Evolutionary conservation across 2,888 invertebrate genomes (phyloP).

Genomic region (Philhelius pedissequus): DNA sequence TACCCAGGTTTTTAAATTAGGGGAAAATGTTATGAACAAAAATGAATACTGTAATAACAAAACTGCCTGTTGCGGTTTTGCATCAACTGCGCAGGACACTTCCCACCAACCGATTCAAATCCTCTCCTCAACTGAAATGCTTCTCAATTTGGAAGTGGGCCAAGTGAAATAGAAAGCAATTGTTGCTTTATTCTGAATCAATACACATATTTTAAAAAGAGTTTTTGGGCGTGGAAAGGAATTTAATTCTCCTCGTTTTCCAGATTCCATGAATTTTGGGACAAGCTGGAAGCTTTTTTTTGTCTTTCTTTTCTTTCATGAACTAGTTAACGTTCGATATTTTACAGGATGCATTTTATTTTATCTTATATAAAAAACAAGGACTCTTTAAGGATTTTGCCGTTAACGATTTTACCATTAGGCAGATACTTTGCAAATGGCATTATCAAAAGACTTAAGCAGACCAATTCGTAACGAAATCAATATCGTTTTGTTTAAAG

Average conservation of each 20-base stretch:
- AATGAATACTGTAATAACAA: not conserved
- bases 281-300: constrained; percentile 38
- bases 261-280: constrained; percentile 61
- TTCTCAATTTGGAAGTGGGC: constrained; percentile 37
- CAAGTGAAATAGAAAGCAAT: constrained; percentile 66
- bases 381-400: constrained; percentile 4
- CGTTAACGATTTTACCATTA: not conserved
- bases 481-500: too few species aligned
- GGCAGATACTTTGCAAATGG: not conserved
- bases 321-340: constrained; percentile 52
- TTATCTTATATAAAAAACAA: not conserved
- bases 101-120: constrained; percentile 49
- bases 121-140: not conserved
- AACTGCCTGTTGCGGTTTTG: constrained; percentile 57
- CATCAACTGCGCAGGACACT: constrained; percentile 33
- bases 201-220: not conserved
- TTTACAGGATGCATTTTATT: constrained; percentile 53
- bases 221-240: constrained; percentile 66
- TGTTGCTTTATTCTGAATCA: constrained; percentile 54
- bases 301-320: constrained; percentile 13
- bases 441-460: not conserved
- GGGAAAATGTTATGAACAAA: not conserved
- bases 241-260: constrained; percentile 40
- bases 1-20: not conserved
- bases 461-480: too few species aligned